Base-by-base conservation (phyloP, 2,797 vertebrate genomes). In the Megalops cyprinoides region DNA sequence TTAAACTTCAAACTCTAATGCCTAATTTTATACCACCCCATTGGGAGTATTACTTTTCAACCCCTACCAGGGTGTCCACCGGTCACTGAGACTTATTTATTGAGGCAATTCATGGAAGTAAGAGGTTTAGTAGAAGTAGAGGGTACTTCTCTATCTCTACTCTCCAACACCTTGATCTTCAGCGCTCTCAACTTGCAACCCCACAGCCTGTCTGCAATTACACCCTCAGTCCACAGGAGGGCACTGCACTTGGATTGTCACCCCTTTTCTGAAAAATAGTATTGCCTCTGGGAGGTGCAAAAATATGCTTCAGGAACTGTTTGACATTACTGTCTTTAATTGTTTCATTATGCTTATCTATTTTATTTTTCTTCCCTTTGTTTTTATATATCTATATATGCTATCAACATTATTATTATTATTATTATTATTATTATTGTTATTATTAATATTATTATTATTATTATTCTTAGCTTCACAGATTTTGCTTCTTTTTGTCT, bases 241-340 rank as follows among this genome's bases (percentile, higher is more conserved):
- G 56, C 42, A 81, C 73, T 46, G 53, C 49, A 62, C 31, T 44
- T n/a, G 1, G 53, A 56, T 49, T 42, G 15, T 14, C 37, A 69
- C 74, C 56, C 53, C 28, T 49, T 48, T 67, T 15, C 34, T 48
- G 1, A 15, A 39, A 56, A 73, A 69, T 20, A 23, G 9, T 51
- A 44, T 53, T 77, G 76, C 51, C 76, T 60, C 28, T 77, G 76
- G 39, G 34, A 77, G 76, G 53, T 56, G 39, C 31, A 58, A 74
- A 48, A 74, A 74, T 34, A 77, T 9, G 34, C 28, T 58, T 53
- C 53, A 77, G 28, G 31, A 56, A 58, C 15, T 56, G 49, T 31
- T 34, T 3, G 20, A 4, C 15, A 20, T 34, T 55, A 20, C 49
- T 55, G 12, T 1, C 31, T 37, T 53, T 23, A 25, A 31, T 49